Base-by-base conservation (phyloP, 2,113 vertebrate species). In the Falco punctatus region DNA sequence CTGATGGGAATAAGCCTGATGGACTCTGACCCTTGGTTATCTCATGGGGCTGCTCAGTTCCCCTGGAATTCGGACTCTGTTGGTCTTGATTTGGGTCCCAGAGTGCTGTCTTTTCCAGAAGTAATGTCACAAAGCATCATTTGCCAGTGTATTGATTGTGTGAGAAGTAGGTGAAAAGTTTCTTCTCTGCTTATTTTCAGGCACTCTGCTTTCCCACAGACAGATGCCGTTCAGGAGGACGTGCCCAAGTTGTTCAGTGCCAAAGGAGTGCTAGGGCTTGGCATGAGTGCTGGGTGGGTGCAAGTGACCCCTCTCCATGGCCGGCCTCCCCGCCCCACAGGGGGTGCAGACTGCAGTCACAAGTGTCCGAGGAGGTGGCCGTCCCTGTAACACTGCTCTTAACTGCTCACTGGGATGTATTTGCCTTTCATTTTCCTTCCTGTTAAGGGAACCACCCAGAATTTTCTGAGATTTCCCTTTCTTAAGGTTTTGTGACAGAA, bases 151-250 rank as follows among this genome's bases (percentile, higher is more conserved):
- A 61, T 49, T 38, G 90, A 59, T 83, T 62, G 21, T 52, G 46
- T 92, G 75, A 92, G 81, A 95, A 94, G 70, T 74, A 74, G 62
- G 82, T 85, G 66, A 97, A 96, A 94, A 71, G 57, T 86, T 92
- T 92, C 35, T 74, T 75, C 52, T n/a, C 35, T 64, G 46, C 11
- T 35, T 73, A 38, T 64, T 86, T 92, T 71, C 0, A 7, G 78
- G 32, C 48, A 58, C 21, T 79, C 55, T 83, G 46, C n/a, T 73
- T n/a, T 90, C 54, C 44, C 1, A 2, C n/a, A 57, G 65, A n/a
- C 1, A 5, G 49, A 23, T 71, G 40, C n/a, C 1, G 0, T 78
- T 48, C 16, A 32, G 38, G 32, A 95, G 32, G 55, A 57, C 13
- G 1, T 35, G 38, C 27, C 38, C 20, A 54, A 33, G 48, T 44